phyloP scores from a whole-genome alignment of 92 coral and sea anemone genomes.

The Metridium senile region DNA sequence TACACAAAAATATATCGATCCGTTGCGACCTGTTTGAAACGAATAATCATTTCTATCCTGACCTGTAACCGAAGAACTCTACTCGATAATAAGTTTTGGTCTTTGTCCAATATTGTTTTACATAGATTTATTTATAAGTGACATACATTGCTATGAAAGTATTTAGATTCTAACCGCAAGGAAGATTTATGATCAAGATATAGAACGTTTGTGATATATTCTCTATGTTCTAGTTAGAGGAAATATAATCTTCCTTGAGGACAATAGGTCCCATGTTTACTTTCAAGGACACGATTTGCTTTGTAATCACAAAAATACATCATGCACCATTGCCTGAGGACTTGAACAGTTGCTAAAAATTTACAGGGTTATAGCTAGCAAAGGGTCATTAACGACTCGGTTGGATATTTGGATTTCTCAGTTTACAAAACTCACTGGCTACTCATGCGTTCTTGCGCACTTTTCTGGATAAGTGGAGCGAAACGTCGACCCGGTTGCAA shows the following conservation, averaged over 20 bases:
- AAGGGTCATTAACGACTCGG: slow-evolving; percentile 20
- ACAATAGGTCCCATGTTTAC: slow-evolving; percentile 45
- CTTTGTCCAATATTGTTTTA: slow-evolving; percentile 65
- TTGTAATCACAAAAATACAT: not conserved
- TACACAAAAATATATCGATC: not conserved
- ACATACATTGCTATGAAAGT: not conserved
- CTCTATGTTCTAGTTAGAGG: slow-evolving; percentile 20
- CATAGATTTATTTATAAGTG: not conserved
- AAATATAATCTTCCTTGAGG: slow-evolving; percentile 18
- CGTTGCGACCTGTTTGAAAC: slow-evolving; percentile 17
- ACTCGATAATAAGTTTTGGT: slow-evolving; percentile 47
- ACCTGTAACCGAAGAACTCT: slow-evolving; percentile 17
- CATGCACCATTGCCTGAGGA: not conserved
- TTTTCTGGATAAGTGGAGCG: slow-evolving; percentile 43
- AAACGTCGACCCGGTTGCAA: slow-evolving; percentile 35
- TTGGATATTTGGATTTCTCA: slow-evolving; percentile 15
- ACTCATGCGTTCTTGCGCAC: slow-evolving; percentile 30
- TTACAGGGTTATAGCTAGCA: not conserved
- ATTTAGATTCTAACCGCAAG: slow-evolving; percentile 6
- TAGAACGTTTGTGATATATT: not conserved
- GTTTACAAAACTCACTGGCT: slow-evolving; percentile 1
- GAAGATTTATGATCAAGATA: slow-evolving; percentile 3
- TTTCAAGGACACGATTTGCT: slow-evolving; percentile 3
- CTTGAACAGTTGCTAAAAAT: not conserved
- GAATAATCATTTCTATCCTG: not conserved